These are phyloP conservation scores for Phyllopteryx taeniolatus DNA, from an alignment of 2,113 vertebrate genomes.

Conservation along the genomic window DNA sequence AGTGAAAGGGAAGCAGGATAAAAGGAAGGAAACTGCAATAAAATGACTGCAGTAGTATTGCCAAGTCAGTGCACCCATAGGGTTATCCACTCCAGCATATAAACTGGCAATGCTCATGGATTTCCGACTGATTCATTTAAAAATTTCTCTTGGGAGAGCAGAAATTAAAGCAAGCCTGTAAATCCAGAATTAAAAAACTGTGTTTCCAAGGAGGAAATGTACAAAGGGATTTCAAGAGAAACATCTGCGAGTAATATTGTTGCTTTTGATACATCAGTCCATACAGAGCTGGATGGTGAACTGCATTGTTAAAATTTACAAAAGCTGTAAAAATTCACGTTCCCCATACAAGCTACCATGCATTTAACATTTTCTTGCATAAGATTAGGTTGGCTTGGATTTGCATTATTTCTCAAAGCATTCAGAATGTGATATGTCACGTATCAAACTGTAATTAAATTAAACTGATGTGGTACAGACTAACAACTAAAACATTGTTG, in stretches of 20 bases:
- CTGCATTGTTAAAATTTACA: constrained; percentile 22
- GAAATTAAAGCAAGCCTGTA: constrained; percentile 47
- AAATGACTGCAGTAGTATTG: constrained; percentile 49
- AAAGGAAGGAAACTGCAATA: constrained; percentile 17
- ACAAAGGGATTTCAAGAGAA: neutral
- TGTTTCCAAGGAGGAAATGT: neutral
- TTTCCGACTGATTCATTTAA: constrained; percentile 53
- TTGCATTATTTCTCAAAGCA: too few species aligned
- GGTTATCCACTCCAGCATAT: constrained; percentile 36
- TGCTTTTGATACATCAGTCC: neutral
- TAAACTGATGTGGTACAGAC: too few species aligned
- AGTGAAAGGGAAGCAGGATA: constrained; percentile 29
- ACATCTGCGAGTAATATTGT: neutral
- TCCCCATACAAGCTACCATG: neutral
- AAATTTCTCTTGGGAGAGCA: constrained; percentile 46
- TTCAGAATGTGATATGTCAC: too few species aligned
- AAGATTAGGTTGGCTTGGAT: too few species aligned
- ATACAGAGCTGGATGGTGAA: constrained; percentile 17
- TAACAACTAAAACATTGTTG: too few species aligned
- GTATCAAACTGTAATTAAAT: too few species aligned
- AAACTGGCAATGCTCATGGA: constrained; percentile 43
- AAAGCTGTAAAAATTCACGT: neutral
- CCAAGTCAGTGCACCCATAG: constrained; percentile 44
- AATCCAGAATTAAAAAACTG: constrained; percentile 32
- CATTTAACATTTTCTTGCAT: neutral